phyloP scores from a whole-genome alignment of 2,113 vertebrate species.

The Forbesichthys papilliferus region DNA sequence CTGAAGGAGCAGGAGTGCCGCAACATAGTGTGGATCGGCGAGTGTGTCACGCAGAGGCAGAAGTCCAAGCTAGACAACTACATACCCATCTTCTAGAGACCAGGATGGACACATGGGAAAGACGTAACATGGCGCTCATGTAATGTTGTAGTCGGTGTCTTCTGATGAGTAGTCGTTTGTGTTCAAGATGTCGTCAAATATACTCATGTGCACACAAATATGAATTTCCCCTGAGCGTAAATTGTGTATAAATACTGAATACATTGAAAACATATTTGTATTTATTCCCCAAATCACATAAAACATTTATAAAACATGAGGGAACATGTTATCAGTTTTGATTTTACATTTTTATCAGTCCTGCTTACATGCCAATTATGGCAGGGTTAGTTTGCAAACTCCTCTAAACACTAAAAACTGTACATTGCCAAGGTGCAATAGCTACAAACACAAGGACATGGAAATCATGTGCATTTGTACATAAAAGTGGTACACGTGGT shows the following conservation, averaged over 20 bases:
- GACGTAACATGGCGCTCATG: too few species aligned
- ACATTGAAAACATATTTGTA: too few species aligned
- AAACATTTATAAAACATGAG: slow-evolving; percentile 13
- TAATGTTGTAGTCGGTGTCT: too few species aligned
- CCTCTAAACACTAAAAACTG: slow-evolving; percentile 12
- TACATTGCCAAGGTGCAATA: slow-evolving; percentile 15
- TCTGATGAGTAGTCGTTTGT: too few species aligned
- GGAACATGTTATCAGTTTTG: not conserved
- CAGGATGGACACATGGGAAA: too few species aligned
- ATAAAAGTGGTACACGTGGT: slow-evolving; percentile 32
- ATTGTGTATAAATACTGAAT: too few species aligned
- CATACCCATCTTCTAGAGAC: slow-evolving; percentile 92
- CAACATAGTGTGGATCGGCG: slow-evolving; percentile 97
- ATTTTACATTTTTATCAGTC: slow-evolving; percentile 20
- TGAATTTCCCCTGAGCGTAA: too few species aligned
- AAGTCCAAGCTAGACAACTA: slow-evolving; percentile 98
- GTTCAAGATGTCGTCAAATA: too few species aligned
- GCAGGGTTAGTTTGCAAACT: slow-evolving; percentile 1
- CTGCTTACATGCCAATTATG: slow-evolving; percentile 27
- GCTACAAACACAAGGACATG: slow-evolving; percentile 10
- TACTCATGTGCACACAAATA: too few species aligned
- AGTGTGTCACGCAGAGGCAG: slow-evolving; percentile 97
- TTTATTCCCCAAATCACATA: slow-evolving; percentile 2
- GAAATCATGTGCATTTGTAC: slow-evolving; percentile 8
- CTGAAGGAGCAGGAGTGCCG: slow-evolving; percentile 98